These are phyloP conservation scores for Tetraneura akinire DNA, from an alignment of 1,140 invertebrate species.

Conservation along the genomic window DNA sequence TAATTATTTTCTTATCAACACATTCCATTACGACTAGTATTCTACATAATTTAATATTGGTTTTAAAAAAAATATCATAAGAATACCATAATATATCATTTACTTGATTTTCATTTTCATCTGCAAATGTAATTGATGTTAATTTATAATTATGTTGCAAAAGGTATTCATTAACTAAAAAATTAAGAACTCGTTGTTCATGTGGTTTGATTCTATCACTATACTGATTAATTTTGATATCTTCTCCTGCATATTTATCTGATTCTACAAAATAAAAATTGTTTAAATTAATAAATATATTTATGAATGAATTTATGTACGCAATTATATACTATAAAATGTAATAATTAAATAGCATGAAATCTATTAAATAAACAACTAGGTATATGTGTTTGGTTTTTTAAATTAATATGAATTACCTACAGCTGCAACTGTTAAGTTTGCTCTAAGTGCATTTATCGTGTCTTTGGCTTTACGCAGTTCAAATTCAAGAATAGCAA, in stretches of 20 bases:
- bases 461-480: conserved; percentile 84
- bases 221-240: conserved; percentile 18
- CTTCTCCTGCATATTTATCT: conserved; percentile 60
- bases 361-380: too few species aligned
- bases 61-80: conserved; percentile 10
- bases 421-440: conserved; percentile 78
- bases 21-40: too few species aligned
- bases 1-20: too few species aligned
- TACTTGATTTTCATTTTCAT: conserved; percentile 88
- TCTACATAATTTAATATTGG: background rate
- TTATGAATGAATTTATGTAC: too few species aligned
- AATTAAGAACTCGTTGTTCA: conserved; percentile 83
- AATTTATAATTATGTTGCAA: conserved; percentile 80
- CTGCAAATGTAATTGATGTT: conserved; percentile 87
- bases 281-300: conserved; percentile 33
- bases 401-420: conserved; percentile 50
- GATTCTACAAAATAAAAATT: conserved; percentile 62
- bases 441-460: conserved; percentile 78
- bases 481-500: conserved; percentile 88
- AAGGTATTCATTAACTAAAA: conserved; percentile 86
- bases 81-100: too few species aligned
- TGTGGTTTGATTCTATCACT: conserved; percentile 73
- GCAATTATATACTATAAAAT: too few species aligned
- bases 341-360: too few species aligned
- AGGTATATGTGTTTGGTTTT: background rate